Percentiles rank a stretch among this genome's conserved stretches.
phyloP scores from a whole-genome alignment of 2,113 vertebrate species.

The Chrysemys picta region DNA sequence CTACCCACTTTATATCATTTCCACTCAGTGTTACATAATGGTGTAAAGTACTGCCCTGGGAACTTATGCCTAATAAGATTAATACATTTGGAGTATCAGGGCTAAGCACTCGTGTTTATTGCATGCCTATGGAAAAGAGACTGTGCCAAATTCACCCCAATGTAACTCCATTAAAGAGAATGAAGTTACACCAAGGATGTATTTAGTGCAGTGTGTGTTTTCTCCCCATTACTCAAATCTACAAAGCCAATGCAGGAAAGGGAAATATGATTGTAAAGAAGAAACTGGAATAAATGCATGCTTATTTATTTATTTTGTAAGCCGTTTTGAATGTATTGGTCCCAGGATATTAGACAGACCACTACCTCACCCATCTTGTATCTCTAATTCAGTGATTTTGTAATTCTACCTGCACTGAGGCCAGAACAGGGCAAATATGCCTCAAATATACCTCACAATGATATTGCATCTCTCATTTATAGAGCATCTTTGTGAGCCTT shows the following conservation, averaged over 20 bases:
- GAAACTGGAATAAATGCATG: not conserved
- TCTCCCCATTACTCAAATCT: not conserved
- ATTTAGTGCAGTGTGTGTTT: not conserved
- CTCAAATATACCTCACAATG: not conserved
- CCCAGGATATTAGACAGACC: not conserved
- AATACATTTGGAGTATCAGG: not conserved
- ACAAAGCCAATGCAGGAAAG: not conserved
- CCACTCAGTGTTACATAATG: not conserved
- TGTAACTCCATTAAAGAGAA: not conserved
- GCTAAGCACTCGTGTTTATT: not conserved
- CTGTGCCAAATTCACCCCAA: not conserved
- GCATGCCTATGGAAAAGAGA: slow-evolving; percentile 2
- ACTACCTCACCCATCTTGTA: not conserved
- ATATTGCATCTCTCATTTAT: slow-evolving; percentile 4
- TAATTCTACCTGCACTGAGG: not conserved
- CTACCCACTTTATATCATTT: not conserved
- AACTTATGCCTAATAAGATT: slow-evolving; percentile 17
- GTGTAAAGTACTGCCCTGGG: not conserved
- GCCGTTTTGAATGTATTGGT: not conserved
- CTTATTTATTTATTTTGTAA: not conserved
- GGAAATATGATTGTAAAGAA: not conserved
- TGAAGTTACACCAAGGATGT: not conserved
- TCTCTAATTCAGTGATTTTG: not conserved
- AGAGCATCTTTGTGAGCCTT: not conserved
- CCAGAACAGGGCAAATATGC: not conserved